phyloP scores from a whole-genome alignment of 1,140 invertebrate species.

The Aphelenchoides besseyi region DNA sequence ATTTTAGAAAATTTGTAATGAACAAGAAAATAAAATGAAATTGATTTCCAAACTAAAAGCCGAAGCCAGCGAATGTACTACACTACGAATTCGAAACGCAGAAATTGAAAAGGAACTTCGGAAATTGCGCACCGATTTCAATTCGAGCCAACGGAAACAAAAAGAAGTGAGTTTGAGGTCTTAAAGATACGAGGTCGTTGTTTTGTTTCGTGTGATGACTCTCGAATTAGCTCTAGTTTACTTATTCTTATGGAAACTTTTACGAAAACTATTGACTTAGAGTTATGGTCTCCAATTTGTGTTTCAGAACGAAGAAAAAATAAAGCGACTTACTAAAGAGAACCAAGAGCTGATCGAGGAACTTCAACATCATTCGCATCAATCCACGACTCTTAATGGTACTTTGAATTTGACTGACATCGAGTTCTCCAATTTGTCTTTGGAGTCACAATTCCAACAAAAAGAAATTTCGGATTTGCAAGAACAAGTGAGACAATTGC shows the following conservation, averaged over 20 bases:
- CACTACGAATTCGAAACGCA: slow-evolving; percentile 4
- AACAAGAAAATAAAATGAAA: not conserved
- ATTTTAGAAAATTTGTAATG: not conserved
- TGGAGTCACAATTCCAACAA: not conserved
- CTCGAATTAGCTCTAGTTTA: too few relatives aligned
- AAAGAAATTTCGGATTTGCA: not conserved
- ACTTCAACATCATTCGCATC: not conserved
- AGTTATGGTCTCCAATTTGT: too few relatives aligned
- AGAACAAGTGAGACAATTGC: not conserved
- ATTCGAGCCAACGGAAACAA: not conserved
- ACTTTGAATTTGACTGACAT: not conserved
- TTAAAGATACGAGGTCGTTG: too few relatives aligned
- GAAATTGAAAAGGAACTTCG: slow-evolving; percentile 18
- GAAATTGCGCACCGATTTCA: slow-evolving; percentile 2
- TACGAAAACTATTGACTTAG: too few relatives aligned
- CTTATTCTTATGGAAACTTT: too few relatives aligned
- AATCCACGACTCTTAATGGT: not conserved
- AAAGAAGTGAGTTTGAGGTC: not conserved
- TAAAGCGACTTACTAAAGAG: not conserved
- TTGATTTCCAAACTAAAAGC: slow-evolving; percentile 2
- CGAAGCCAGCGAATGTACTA: slow-evolving; percentile 5
- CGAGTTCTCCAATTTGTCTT: not conserved
- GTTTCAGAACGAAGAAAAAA: too few relatives aligned
- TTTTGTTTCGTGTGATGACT: too few relatives aligned
- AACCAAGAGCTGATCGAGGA: not conserved